phyloP scores from a whole-genome alignment of 2,113 vertebrate genomes.

The Suricata suricatta region DNA sequence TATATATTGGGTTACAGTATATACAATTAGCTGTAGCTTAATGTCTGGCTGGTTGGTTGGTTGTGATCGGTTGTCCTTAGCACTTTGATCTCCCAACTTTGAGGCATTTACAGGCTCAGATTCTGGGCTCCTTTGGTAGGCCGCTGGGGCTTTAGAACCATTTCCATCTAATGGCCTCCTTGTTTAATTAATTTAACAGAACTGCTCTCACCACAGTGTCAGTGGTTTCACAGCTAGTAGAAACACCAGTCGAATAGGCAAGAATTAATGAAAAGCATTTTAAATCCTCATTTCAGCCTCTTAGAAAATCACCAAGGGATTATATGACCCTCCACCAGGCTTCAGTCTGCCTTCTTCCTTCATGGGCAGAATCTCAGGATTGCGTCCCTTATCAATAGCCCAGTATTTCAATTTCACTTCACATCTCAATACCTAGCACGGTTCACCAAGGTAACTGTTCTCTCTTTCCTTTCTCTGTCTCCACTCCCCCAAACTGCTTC shows the following conservation, averaged over 20 bases:
- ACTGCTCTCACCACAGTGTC: background rate
- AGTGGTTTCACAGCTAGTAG: background rate
- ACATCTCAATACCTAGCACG: background rate
- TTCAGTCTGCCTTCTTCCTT: background rate
- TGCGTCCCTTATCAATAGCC: background rate
- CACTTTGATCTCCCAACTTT: background rate
- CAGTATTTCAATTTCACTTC: background rate
- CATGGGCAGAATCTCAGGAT: background rate
- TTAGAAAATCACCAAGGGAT: conserved; percentile 38
- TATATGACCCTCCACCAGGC: background rate
- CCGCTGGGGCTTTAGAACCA: background rate
- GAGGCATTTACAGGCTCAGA: background rate
- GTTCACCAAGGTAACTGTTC: background rate
- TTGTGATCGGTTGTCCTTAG: background rate
- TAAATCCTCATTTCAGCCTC: background rate
- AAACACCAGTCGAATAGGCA: background rate
- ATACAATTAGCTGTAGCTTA: background rate
- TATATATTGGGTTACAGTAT: background rate
- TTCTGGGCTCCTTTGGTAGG: background rate
- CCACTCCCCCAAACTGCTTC: background rate
- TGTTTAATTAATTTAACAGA: background rate
- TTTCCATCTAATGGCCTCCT: background rate
- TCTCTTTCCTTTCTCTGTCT: background rate
- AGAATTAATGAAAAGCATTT: background rate
- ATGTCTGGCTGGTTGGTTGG: background rate